Evolutionary conservation across 2,113 vertebrate genomes (phyloP).

Genomic region (Plestiodon gilberti): DNA sequence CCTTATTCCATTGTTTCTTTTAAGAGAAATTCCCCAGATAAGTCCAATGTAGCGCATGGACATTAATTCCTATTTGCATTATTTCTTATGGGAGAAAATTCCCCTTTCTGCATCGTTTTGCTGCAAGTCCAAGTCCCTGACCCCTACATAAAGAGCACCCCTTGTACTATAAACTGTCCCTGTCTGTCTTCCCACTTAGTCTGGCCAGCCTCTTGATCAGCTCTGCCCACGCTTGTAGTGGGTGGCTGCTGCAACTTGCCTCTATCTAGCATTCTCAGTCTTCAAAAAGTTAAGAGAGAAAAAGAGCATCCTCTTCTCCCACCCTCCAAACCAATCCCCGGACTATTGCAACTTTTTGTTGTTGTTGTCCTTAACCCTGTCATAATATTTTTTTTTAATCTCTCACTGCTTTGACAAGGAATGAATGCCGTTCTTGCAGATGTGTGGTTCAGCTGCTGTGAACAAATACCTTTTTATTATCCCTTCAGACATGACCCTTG

Average conservation of each 20-base stretch:
- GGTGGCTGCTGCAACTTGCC: not conserved
- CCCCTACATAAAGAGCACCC: too few species aligned
- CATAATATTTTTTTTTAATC: constrained; percentile 11
- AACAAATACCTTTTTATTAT: constrained; percentile 22
- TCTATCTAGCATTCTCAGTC: not conserved
- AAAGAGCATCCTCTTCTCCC: not conserved
- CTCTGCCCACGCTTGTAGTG: not conserved
- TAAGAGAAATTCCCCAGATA: too few species aligned
- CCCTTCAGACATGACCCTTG: not conserved
- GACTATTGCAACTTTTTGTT: not conserved
- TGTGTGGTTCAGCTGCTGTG: not conserved
- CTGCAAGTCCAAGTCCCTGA: too few species aligned
- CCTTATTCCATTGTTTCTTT: too few species aligned
- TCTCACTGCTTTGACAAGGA: not conserved
- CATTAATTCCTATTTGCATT: too few species aligned
- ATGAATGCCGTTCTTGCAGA: not conserved
- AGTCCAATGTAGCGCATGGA: too few species aligned
- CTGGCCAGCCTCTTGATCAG: not conserved
- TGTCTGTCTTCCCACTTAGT: not conserved
- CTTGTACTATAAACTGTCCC: too few species aligned
- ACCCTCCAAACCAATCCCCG: not conserved
- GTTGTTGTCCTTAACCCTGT: not conserved
- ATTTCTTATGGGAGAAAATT: too few species aligned
- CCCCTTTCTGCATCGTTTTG: too few species aligned
- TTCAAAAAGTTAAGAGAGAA: not conserved